These are phyloP conservation scores for Ennomos fuscantarius DNA, from an alignment of 2,888 invertebrate genomes.

Conservation along the genomic window DNA sequence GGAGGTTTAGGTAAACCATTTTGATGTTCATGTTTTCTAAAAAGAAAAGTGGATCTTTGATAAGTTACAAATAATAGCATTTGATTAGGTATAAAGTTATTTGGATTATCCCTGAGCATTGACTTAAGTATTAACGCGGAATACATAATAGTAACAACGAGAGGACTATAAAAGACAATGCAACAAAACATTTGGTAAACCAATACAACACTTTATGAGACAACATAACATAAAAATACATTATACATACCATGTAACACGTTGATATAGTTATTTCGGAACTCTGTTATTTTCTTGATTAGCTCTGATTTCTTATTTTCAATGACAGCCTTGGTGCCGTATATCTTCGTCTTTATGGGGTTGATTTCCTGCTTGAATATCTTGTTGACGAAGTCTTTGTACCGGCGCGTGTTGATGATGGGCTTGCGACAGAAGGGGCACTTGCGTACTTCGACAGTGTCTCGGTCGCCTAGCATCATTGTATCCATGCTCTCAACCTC, in stretches of 20 bases:
- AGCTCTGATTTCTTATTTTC: constrained; percentile 43
- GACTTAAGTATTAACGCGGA: no score
- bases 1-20: constrained; percentile 33
- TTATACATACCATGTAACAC: constrained; percentile 36
- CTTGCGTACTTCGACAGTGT: constrained; percentile 58
- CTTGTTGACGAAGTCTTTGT: constrained; percentile 80
- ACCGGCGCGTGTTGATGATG: constrained; percentile 84
- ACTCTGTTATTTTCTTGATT: constrained; percentile 25
- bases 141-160: no score
- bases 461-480: constrained; percentile 63
- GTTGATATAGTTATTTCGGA: constrained; percentile 24
- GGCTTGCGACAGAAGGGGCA: constrained; percentile 87
- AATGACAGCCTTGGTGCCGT: constrained; percentile 61
- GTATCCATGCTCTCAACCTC: constrained; percentile 75
- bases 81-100: no score
- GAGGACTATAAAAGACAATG: no score
- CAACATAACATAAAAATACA: not conserved
- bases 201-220: no score
- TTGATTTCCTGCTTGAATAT: constrained; percentile 68
- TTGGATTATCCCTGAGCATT: no score
- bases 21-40: constrained; percentile 43
- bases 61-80: no score
- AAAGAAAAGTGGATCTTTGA: not conserved
- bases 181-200: no score
- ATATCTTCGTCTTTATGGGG: constrained; percentile 67